Base-by-base conservation (phyloP, 2,797 vertebrate genomes). In the Triplophysa bombifrons region DNA sequence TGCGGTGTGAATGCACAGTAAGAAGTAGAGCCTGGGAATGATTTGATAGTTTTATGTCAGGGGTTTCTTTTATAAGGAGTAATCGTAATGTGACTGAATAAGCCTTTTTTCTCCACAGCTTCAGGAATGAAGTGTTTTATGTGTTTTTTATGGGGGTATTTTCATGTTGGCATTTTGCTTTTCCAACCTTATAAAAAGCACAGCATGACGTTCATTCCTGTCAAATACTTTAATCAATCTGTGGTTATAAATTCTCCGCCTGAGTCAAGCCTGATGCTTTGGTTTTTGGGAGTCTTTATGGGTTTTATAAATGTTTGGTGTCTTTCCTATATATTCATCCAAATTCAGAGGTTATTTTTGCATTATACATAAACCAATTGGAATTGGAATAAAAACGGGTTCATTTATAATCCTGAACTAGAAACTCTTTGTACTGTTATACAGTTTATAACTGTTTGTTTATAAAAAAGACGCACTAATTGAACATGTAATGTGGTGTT, bases 21-120 rank as follows among this genome's bases (percentile, higher is more conserved):
- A 60, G 74, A 71, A 74, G 14, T 12, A 38, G 46, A 70, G 11
- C 63, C 72, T 83, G 82, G n/a, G 71, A 72, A 56, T 30, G 60
- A 25, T 20, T 30, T 48, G 79, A 60, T 30, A 4, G 30, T 30
- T 30, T 77, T 81, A 16, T 55, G 25, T 77, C 58, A 46, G 10
- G 1, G 44, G 12, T 46, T 11, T 46, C 34, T 46, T 46, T 46
- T 12, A 34, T 65, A 22, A 65, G 41, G 46, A 78, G 46, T 44
- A 55, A 74, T 46, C 1, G 20, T 61, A 78, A 68, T 63, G 53
- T 51, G 38, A 51, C 53, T 72, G 53, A 72, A 74, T 30, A 58
- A n/a, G 50, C 27, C 30, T 81, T 68, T 74, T 82, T 16, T 67
- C 5, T 30, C 13, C 22, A 17, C 55, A n/a, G 8, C 14, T 10